Evolutionary conservation across 2,113 vertebrate species (phyloP).

Genomic region (Bujurquina vittata): DNA sequence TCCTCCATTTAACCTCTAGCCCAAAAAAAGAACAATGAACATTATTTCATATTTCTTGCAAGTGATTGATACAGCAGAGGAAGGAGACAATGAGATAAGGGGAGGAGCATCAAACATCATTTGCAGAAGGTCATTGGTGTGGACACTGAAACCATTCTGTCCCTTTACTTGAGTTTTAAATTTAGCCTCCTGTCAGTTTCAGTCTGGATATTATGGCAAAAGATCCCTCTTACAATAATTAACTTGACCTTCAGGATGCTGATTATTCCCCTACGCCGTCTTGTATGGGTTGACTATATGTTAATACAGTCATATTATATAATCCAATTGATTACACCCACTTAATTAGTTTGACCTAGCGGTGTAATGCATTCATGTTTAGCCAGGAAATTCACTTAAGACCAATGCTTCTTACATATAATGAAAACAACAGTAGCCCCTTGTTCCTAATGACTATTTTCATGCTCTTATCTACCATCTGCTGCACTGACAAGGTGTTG

Average conservation of each 20-base stretch:
- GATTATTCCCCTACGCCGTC: not conserved
- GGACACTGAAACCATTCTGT: constrained; percentile 23
- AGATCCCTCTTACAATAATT: constrained; percentile 11
- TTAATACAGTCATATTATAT: constrained; percentile 2
- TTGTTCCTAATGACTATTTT: constrained; percentile 26
- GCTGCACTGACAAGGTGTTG: constrained; percentile 42
- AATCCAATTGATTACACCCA: constrained; percentile 28
- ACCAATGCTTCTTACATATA: constrained; percentile 6
- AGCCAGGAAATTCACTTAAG: constrained; percentile 27
- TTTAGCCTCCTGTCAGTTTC: constrained; percentile 9
- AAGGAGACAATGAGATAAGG: constrained; percentile 53
- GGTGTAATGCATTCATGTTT: constrained; percentile 17
- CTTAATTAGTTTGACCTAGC: constrained; percentile 52
- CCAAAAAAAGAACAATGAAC: constrained; percentile 22
- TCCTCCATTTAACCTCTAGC: constrained; percentile 38
- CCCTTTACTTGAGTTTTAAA: constrained; percentile 1
- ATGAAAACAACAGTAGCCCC: constrained; percentile 9
- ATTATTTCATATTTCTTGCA: constrained; percentile 31
- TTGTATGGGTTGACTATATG: constrained; percentile 4
- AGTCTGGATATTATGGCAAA: constrained; percentile 9
- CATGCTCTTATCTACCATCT: constrained; percentile 51
- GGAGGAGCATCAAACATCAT: constrained; percentile 60
- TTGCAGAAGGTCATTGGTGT: constrained; percentile 52
- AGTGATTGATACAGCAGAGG: constrained; percentile 52
- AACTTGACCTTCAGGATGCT: constrained; percentile 40